A percentile compares a stretch with the other conserved stretches of the same genome.
Conservation (phyloP, 2,888 invertebrate genomes). For the Bombylius major region DNA sequence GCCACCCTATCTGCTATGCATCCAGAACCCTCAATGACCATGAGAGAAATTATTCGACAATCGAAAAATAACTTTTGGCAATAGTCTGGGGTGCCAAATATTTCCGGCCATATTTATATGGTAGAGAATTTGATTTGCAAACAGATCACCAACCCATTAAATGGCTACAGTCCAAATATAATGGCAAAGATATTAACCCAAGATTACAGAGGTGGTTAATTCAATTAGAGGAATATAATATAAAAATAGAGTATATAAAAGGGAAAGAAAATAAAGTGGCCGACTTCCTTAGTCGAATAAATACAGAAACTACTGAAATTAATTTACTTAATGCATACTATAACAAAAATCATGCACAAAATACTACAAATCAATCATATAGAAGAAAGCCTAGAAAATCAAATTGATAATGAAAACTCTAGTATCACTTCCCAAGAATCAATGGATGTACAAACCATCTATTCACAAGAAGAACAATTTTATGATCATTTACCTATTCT, state of each 20-base stretch:
- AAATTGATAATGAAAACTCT: background rate
- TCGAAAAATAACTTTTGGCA: slow-evolving; percentile 1
- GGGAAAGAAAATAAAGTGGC: slow-evolving; percentile 2
- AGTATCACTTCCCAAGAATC: background rate
- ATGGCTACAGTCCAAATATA: slow-evolving; percentile 1
- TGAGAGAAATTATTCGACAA: slow-evolving; percentile 3
- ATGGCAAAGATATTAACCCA: slow-evolving; percentile 1
- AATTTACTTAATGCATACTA: background rate
- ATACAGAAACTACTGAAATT: background rate
- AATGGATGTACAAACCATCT: slow-evolving; percentile 1
- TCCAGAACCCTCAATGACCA: slow-evolving; percentile 1
- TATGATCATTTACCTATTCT: slow-evolving; percentile 3
- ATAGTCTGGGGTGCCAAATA: slow-evolving; percentile 2
- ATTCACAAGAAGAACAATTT: slow-evolving; percentile 1
- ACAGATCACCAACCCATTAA: slow-evolving; percentile 1
- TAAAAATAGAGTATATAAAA: background rate
- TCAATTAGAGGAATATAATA: background rate
- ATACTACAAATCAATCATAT: too few species aligned
- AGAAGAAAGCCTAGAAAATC: background rate
- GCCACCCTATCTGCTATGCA: slow-evolving; percentile 5
- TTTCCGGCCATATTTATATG: slow-evolving; percentile 2
- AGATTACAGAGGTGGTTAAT: slow-evolving; percentile 1
- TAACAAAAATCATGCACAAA: too few species aligned
- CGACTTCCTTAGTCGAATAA: slow-evolving; percentile 3
- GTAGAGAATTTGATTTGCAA: background rate